These are phyloP conservation scores for Rhamphomyia laevipes DNA, from an alignment of 2,888 invertebrate genomes.

Conservation along the genomic window DNA sequence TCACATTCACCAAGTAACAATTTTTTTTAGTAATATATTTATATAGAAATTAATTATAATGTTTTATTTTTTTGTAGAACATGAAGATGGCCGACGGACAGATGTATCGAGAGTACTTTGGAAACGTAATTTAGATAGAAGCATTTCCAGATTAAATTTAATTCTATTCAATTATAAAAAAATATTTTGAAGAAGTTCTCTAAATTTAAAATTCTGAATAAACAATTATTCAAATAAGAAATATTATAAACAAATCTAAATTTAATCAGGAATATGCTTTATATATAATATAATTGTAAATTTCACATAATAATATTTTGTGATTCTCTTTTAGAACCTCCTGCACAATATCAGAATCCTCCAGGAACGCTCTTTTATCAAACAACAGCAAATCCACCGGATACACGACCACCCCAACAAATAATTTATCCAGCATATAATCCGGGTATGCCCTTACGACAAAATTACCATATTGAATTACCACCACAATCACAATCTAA, in stretches of 20 bases:
- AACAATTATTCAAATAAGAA: no score
- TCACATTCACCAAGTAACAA: constrained; percentile 30
- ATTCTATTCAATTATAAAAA: no score
- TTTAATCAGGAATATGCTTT: no score
- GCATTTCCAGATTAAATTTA: neutral
- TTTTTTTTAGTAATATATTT: neutral
- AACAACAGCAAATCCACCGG: constrained; percentile 38
- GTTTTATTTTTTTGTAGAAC: constrained; percentile 41
- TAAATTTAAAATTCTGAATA: no score
- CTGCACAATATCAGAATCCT: constrained; percentile 39
- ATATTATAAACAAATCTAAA: no score
- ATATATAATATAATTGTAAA: no score
- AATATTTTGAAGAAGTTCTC: no score
- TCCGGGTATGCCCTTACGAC: constrained; percentile 29
- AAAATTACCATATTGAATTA: constrained; percentile 32
- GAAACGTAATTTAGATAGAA: constrained; percentile 55
- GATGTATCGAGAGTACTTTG: constrained; percentile 73
- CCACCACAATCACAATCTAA: constrained; percentile 20
- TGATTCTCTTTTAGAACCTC: constrained; percentile 36
- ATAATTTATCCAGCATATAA: constrained; percentile 30
- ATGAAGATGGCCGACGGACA: constrained; percentile 69
- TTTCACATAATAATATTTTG: neutral
- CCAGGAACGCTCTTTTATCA: constrained; percentile 42
- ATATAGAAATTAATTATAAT: constrained; percentile 20
- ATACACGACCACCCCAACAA: constrained; percentile 23